Base-by-base conservation (phyloP, 2,888 invertebrate species). In the Cancer borealis region DNA sequence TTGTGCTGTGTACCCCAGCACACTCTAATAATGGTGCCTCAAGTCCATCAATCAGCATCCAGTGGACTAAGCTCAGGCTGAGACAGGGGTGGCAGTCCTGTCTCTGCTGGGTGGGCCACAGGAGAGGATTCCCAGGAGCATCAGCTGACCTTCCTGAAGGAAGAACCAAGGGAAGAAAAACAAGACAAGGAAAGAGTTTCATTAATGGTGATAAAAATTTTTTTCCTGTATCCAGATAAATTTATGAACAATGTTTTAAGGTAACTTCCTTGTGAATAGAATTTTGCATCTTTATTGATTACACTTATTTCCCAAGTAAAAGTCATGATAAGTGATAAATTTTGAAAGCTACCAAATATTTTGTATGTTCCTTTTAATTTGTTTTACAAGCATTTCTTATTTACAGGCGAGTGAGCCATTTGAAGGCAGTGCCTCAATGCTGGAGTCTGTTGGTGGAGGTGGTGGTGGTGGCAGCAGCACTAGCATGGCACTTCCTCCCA, bases 401-500 rank as follows among this genome's bases (percentile, higher is more conserved):
- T 66, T 46, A 12, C 91, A 91, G 91, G 66, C 91, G 21, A 91
- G 79, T 73, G 73, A 79, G 10, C 91, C 47, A n/a, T 91, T 79
- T 91, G 73, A 79, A 30, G 46, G 39, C 30, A 84, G 39, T 39
- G 84, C 84, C 84, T 84, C 84, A 5, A 60, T 90, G 90, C 39
- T 90, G 54, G 90, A 90, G 39, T 60, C 60, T 26, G 30, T 54
- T 3, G 17, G 47, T 21, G n/a, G n/a, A 45, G 46, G 89, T 26
- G 39, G 54, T 21, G 60, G 54, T 26, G 39, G 54, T 21, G 60
- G 54, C 21, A 45, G 66, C 49, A 84, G 14, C 39, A n/a, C 46
- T 88, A 88, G 39, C 26, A 94, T 94, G 94, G 73, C 94, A 10
- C 92, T 94, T n/a, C 92, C 92, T 26, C 91, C 92, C 8, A 92